phyloP scores from a whole-genome alignment of 2,797 vertebrate species.

The Catostomus latipinnis region DNA sequence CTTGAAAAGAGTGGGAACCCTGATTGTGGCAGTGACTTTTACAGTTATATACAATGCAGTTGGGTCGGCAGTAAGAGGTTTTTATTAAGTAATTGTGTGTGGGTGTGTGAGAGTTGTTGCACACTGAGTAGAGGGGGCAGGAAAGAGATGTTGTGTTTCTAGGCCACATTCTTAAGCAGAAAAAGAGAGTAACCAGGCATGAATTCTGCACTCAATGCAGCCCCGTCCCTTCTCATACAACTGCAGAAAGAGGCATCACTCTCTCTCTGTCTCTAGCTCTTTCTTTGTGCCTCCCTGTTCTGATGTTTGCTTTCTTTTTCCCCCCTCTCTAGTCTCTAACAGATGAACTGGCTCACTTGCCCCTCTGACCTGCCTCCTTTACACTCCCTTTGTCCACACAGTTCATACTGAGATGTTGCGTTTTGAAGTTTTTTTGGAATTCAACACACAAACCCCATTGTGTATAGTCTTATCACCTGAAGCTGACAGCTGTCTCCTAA shows the following conservation, averaged over 20 bases:
- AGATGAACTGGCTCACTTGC: slow-evolving; percentile 42
- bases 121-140: slow-evolving; percentile 26
- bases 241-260: slow-evolving; percentile 31
- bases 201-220: slow-evolving; percentile 63
- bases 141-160: slow-evolving; percentile 61
- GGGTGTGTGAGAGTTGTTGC: slow-evolving; percentile 6
- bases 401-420: slow-evolving; percentile 48
- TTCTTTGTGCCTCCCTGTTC: not conserved
- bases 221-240: slow-evolving; percentile 38
- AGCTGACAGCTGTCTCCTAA: slow-evolving; percentile 23
- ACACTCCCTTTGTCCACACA: slow-evolving; percentile 47
- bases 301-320: slow-evolving; percentile 25
- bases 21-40: no score
- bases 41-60: no score
- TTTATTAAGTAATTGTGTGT: slow-evolving; percentile 15
- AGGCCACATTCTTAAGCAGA: slow-evolving; percentile 59
- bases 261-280: slow-evolving; percentile 24
- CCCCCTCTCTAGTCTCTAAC: slow-evolving; percentile 4
- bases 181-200: slow-evolving; percentile 63
- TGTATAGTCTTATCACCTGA: slow-evolving; percentile 48
- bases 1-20: no score
- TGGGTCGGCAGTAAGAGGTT: not conserved
- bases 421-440: slow-evolving; percentile 37
- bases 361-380: slow-evolving; percentile 51
- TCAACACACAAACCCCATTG: slow-evolving; percentile 54